These are phyloP conservation scores for Drosophila paranaensis DNA, from an alignment of 2,888 invertebrate species.

Conservation along the genomic window DNA sequence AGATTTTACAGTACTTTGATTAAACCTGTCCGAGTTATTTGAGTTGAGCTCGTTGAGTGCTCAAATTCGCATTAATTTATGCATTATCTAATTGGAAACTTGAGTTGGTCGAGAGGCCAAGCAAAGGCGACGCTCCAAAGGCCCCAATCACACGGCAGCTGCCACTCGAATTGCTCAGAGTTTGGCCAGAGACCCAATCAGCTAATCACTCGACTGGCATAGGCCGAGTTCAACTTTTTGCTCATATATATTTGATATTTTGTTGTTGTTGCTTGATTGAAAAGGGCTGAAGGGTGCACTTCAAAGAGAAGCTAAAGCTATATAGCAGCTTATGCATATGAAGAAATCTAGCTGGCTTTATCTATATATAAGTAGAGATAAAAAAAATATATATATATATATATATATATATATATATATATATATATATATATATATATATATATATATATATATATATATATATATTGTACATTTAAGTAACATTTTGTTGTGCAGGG, in stretches of 20 bases:
- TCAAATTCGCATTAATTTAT: conserved; percentile 8
- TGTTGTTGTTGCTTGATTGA: too few species aligned
- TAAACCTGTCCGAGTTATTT: not conserved
- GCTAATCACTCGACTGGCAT: too few species aligned
- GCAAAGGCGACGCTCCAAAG: not conserved
- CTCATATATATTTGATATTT: not conserved
- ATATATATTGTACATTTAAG: not conserved
- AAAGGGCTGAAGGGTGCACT: too few species aligned
- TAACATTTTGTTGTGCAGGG: not conserved
- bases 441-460: too few species aligned
- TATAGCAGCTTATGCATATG: not conserved
- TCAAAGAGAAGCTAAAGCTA: not conserved
- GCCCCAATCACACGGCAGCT: conserved; percentile 15
- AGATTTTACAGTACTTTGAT: not conserved
- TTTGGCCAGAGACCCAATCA: not conserved
- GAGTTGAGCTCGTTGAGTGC: not conserved
- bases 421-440: too few species aligned
- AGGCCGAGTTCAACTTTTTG: not conserved
- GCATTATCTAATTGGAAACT: conserved; percentile 18
- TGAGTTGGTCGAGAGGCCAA: not conserved
- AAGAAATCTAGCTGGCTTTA: not conserved
- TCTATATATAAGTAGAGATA: not conserved
- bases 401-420: too few species aligned
- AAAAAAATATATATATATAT: too few species aligned
- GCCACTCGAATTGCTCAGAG: conserved; percentile 10